Evolutionary conservation across 1,140 invertebrate genomes (phyloP).

Genomic region (Achroia grisella): DNA sequence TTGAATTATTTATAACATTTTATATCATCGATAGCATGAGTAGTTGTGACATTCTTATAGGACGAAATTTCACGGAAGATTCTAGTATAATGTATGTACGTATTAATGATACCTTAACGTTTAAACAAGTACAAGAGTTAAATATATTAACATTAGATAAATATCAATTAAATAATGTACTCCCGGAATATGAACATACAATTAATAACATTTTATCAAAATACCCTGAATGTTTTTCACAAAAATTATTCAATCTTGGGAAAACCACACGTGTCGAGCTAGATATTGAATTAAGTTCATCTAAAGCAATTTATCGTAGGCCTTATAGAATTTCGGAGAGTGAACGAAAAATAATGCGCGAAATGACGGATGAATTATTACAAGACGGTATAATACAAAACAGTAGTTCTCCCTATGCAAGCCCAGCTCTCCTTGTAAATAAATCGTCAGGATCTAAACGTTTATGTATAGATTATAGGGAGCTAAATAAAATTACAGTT

Average conservation of each 20-base stretch:
- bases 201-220: too few species aligned
- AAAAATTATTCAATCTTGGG: constrained; percentile 2
- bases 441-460: constrained; percentile 16
- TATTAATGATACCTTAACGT: constrained; percentile 4
- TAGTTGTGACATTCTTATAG: constrained; percentile 9
- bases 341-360: constrained; percentile 2
- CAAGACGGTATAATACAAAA: constrained; percentile 16
- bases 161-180: too few species aligned
- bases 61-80: constrained; percentile 12
- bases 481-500: constrained; percentile 24
- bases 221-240: too few species aligned
- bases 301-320: constrained; percentile 13
- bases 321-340: constrained; percentile 13
- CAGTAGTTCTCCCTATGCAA: constrained; percentile 27
- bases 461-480: constrained; percentile 26
- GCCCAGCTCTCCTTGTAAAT: constrained; percentile 19
- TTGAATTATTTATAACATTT: constrained; percentile 2
- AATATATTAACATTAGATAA: too few species aligned
- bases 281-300: constrained; percentile 17
- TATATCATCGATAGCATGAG: constrained; percentile 6
- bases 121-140: not conserved
- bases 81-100: constrained; percentile 5
- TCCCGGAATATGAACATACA: too few species aligned
- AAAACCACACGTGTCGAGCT: constrained; percentile 10
- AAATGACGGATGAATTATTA: constrained; percentile 12